Evolutionary conservation across 2,113 vertebrate species (phyloP).

Genomic region (Theristicus caerulescens): DNA sequence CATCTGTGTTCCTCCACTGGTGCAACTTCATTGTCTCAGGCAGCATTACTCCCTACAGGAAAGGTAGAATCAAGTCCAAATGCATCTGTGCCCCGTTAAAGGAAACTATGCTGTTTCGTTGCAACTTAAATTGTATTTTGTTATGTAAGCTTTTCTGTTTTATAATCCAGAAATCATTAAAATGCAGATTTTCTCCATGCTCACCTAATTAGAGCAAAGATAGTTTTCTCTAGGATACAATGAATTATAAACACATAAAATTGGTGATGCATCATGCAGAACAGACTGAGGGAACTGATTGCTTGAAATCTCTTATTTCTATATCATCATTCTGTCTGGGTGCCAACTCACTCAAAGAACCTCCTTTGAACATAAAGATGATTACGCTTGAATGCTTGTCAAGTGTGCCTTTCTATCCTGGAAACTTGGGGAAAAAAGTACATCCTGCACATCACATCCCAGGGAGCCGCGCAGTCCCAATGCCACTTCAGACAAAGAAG

Average conservation of each 20-base stretch:
- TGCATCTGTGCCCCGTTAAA: neutral
- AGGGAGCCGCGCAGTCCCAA: neutral
- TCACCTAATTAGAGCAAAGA: slow-evolving; percentile 4
- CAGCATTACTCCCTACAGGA: neutral
- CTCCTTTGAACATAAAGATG: neutral
- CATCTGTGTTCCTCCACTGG: neutral
- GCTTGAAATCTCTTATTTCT: neutral
- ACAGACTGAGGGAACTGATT: neutral
- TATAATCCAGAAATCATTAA: neutral
- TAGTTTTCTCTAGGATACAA: neutral
- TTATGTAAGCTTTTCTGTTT: neutral
- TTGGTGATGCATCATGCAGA: neutral
- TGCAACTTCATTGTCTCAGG: neutral
- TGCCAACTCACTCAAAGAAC: neutral
- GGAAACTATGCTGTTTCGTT: neutral
- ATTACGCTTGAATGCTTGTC: neutral
- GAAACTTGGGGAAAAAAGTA: neutral
- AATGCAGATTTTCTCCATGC: neutral
- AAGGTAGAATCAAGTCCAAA: neutral
- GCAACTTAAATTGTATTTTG: neutral
- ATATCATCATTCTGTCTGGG: neutral
- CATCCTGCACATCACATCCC: neutral
- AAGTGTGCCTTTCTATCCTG: neutral
- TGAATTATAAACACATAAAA: neutral
- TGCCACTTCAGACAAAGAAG: neutral